phyloP scores from a whole-genome alignment of 2,797 vertebrate genomes.

The Buphagus erythrorhynchus region DNA sequence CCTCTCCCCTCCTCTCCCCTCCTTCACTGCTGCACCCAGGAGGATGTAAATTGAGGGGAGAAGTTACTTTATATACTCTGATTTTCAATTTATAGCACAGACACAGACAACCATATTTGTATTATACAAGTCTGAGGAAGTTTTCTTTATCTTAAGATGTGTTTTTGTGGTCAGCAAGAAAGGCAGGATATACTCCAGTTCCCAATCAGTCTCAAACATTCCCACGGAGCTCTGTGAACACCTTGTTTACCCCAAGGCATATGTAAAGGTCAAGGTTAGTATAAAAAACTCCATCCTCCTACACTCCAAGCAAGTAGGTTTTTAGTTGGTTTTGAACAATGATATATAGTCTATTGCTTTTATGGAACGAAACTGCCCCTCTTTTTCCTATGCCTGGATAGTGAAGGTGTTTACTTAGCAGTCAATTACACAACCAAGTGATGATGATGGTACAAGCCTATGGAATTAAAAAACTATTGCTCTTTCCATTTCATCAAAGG shows the following conservation, averaged over 20 bases:
- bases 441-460: not conserved
- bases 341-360: not conserved
- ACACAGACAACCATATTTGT: not conserved
- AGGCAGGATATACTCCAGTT: slow-evolving; percentile 27
- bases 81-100: slow-evolving; percentile 18
- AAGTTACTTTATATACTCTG: not conserved
- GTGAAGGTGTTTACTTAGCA: not conserved
- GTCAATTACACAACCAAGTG: not conserved
- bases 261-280: not conserved
- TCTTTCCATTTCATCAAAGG: not conserved
- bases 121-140: slow-evolving; percentile 19
- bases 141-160: slow-evolving; percentile 9
- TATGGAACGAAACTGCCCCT: not conserved
- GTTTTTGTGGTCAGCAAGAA: slow-evolving; percentile 49
- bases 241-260: not conserved
- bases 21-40: not conserved
- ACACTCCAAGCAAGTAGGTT: not conserved
- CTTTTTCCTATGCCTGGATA: not conserved
- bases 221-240: not conserved
- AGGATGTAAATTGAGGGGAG: not conserved
- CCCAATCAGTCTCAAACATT: not conserved
- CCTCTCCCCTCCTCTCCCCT: not conserved
- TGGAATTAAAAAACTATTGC: not conserved
- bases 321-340: not conserved
- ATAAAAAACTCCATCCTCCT: not conserved